A percentile compares a stretch with the other conserved stretches of the same genome.
Evolutionary conservation across 2,113 vertebrate species (phyloP).

Genomic region (Bubo bubo): DNA sequence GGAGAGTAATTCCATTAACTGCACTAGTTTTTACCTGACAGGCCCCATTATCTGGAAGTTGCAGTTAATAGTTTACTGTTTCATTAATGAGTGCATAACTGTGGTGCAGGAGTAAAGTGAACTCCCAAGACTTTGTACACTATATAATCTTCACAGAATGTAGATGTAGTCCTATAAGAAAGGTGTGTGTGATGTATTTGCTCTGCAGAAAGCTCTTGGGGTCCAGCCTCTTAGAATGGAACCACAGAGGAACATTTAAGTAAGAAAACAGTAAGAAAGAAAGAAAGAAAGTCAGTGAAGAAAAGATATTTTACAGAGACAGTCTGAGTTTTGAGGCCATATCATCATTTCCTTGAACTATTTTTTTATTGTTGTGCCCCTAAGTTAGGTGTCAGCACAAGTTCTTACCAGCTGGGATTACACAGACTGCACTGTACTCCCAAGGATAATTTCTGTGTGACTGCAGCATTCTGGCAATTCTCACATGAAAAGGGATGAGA

Average conservation of each 20-base stretch:
- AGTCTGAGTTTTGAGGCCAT: background rate
- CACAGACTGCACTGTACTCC: background rate
- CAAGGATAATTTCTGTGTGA: background rate
- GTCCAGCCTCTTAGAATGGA: background rate
- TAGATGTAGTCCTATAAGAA: background rate
- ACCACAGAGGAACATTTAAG: background rate
- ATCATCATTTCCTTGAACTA: background rate
- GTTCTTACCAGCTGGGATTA: background rate
- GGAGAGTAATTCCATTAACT: background rate
- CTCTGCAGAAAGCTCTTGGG: background rate
- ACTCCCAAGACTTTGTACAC: background rate
- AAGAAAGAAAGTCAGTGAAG: background rate
- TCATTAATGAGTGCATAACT: background rate
- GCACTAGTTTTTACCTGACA: background rate
- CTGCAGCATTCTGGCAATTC: background rate
- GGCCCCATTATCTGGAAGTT: background rate
- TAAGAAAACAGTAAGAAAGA: background rate
- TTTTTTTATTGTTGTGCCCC: background rate
- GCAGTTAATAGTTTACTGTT: background rate
- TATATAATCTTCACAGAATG: background rate
- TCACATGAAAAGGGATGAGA: background rate
- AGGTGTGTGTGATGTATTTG: background rate
- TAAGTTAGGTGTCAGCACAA: background rate
- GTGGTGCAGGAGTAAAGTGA: background rate
- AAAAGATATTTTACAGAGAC: background rate